phyloP scores from a whole-genome alignment of 2,797 vertebrate genomes.

The Hippocampus kuda region DNA sequence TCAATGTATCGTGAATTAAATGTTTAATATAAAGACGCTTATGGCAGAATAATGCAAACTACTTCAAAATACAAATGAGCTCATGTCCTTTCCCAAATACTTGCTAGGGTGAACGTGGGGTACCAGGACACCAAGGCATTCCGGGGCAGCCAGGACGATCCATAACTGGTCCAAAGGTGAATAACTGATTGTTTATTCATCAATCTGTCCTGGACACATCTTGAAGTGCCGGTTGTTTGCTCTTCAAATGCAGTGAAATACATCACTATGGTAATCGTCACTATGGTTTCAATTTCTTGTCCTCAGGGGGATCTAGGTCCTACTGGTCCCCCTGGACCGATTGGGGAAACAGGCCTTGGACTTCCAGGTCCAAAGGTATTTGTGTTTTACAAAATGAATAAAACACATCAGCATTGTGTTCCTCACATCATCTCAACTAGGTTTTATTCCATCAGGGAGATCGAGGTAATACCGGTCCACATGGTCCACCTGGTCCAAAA shows the following conservation, averaged over 20 bases:
- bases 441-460: conserved; percentile 69
- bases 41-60: neutral
- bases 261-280: neutral
- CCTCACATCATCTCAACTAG: conserved; percentile 3
- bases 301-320: conserved; percentile 77
- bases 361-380: conserved; percentile 82
- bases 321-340: conserved; percentile 69
- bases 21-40: neutral
- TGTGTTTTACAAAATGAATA: neutral
- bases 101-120: conserved; percentile 79
- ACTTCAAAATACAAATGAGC: neutral
- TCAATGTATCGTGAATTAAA: neutral
- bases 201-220: conserved; percentile 9
- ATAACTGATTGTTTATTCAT: conserved; percentile 13
- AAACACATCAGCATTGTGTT: neutral
- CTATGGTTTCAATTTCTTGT: conserved; percentile 1
- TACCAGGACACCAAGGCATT: conserved; percentile 72
- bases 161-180: conserved; percentile 83
- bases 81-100: conserved; percentile 15
- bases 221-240: neutral
- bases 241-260: neutral
- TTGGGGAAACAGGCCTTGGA: conserved; percentile 82
- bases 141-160: conserved; percentile 77
- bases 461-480: conserved; percentile 68
- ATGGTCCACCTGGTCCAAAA: conserved; percentile 75